These are phyloP conservation scores for Eumaeus atala DNA, from an alignment of 1,140 invertebrate genomes.

Conservation along the genomic window DNA sequence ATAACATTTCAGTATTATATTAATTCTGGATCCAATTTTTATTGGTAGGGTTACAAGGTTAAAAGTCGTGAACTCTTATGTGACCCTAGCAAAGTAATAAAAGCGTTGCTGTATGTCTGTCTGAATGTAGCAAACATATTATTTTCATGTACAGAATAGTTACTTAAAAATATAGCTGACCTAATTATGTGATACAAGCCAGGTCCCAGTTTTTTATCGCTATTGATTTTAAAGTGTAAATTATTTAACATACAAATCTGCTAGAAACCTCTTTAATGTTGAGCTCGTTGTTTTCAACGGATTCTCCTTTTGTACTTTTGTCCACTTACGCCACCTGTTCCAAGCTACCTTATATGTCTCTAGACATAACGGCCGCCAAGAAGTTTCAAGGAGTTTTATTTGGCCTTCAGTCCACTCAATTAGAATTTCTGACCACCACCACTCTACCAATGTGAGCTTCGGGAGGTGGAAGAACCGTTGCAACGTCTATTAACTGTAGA, in stretches of 20 bases:
- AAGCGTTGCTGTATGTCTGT: slow-evolving; percentile 22
- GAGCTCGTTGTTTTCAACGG: slow-evolving; percentile 14
- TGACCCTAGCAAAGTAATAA: slow-evolving; percentile 23
- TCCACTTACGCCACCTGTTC: slow-evolving; percentile 24
- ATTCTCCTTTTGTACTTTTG: slow-evolving; percentile 14
- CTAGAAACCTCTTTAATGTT: slow-evolving; percentile 23
- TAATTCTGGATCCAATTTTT: slow-evolving; percentile 21
- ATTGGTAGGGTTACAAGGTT: slow-evolving; percentile 18
- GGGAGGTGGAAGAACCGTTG: slow-evolving; percentile 22
- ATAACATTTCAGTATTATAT: too few species aligned
- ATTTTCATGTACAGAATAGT: slow-evolving; percentile 13
- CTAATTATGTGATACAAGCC: slow-evolving; percentile 21
- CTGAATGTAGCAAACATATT: slow-evolving; percentile 18
- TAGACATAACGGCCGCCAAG: slow-evolving; percentile 24
- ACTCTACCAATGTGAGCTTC: slow-evolving; percentile 23
- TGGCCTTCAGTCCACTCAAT: slow-evolving; percentile 19
- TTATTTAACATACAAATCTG: slow-evolving; percentile 24
- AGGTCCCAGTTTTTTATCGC: slow-evolving; percentile 18
- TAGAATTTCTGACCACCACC: slow-evolving; percentile 28
- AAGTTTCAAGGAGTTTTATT: slow-evolving; percentile 17
- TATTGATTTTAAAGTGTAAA: slow-evolving; percentile 23
- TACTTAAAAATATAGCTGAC: slow-evolving; percentile 12
- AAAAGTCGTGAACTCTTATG: slow-evolving; percentile 23
- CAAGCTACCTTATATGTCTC: slow-evolving; percentile 27
- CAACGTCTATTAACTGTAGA: slow-evolving; percentile 21